These are phyloP conservation scores for Quadriops clusia DNA, from an alignment of 2,888 invertebrate species.

Conservation along the genomic window DNA sequence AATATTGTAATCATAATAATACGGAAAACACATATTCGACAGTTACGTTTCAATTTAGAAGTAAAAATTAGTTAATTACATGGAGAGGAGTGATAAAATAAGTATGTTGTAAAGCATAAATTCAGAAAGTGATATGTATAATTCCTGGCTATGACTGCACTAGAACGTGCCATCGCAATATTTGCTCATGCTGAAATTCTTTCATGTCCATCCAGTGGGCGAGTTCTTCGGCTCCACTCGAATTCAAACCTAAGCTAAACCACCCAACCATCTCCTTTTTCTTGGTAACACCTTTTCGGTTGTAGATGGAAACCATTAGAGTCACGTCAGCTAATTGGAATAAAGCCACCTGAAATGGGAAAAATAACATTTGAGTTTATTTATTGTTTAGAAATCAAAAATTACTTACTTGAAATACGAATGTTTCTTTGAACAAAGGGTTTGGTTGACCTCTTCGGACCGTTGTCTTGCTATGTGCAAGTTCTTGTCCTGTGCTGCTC, in stretches of 20 bases:
- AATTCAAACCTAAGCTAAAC: slow-evolving; percentile 87
- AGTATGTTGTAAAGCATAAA: slow-evolving; percentile 8
- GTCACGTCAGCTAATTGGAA: slow-evolving; percentile 93
- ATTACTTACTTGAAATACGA: slow-evolving; percentile 75
- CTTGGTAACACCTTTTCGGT: slow-evolving; percentile 81
- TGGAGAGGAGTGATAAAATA: slow-evolving; percentile 3
- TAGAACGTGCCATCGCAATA: slow-evolving; percentile 88
- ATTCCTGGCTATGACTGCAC: slow-evolving; percentile 52
- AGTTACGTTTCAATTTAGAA: too few relatives aligned
- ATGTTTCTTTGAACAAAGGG: slow-evolving; percentile 91
- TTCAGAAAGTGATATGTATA: slow-evolving; percentile 11
- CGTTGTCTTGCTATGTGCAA: slow-evolving; percentile 86
- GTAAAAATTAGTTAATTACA: too few relatives aligned
- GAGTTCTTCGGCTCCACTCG: slow-evolving; percentile 83
- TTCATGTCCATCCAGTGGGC: slow-evolving; percentile 92
- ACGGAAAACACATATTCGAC: too few relatives aligned
- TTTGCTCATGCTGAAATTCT: slow-evolving; percentile 76
- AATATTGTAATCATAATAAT: too few relatives aligned
- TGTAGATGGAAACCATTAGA: slow-evolving; percentile 86
- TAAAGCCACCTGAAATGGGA: slow-evolving; percentile 62
- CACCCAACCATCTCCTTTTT: slow-evolving; percentile 95
- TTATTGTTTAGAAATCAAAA: slow-evolving; percentile 1
- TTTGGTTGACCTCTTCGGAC: slow-evolving; percentile 87
- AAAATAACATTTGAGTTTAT: slow-evolving; percentile 6
- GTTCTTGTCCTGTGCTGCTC: slow-evolving; percentile 86